Base-by-base conservation (phyloP, 2,113 vertebrate genomes). In the Glaucidium brasilianum region DNA sequence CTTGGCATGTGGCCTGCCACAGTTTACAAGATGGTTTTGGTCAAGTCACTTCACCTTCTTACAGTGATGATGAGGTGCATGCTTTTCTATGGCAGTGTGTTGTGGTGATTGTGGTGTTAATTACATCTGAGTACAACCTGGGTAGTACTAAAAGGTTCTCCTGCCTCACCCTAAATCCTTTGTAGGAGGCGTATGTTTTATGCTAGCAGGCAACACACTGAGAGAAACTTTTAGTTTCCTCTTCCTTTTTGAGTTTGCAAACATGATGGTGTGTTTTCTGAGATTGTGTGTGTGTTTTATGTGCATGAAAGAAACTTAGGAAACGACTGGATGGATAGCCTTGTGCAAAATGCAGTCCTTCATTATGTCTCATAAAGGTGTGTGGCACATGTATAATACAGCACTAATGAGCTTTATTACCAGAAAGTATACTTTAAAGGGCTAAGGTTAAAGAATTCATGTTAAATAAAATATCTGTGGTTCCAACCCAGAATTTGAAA, bases 361-460 rank as follows among this genome's bases (percentile, higher is more conserved):
- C 62, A 53, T 47, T 52, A 15, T 69, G 45, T 15, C 63, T 81
- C 30, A 29, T 29, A 66, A 68, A 90, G 39, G 43, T 58, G 47
- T 63, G 83, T 64, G 53, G 22, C n/a, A 26, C n/a, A 5, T 66
- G 35, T 53, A 26, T 53, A 27, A n/a, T 26, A 37, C 43, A 19
- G 41, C 20, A 29, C 32, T 41, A 13, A 45, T 55, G 63, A 64
- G 39, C n/a, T 92, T n/a, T 72, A 53, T 95, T 97, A 58, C 88
- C 80, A 74, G 69, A 64, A 86, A 63, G 30, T 34, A 6, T 92
- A 63, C 84, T 89, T 72, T 72, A 55, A 74, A 92, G n/a, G 21
- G 26, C 72, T 95, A 76, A 92, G 83, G 32, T 77, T 97, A 85
- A 50, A 59, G 19, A 89, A 85, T 92, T 74, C 86, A 43, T 67